Conservation (phyloP, 2,888 invertebrate genomes). For the Phortica okadai region DNA sequence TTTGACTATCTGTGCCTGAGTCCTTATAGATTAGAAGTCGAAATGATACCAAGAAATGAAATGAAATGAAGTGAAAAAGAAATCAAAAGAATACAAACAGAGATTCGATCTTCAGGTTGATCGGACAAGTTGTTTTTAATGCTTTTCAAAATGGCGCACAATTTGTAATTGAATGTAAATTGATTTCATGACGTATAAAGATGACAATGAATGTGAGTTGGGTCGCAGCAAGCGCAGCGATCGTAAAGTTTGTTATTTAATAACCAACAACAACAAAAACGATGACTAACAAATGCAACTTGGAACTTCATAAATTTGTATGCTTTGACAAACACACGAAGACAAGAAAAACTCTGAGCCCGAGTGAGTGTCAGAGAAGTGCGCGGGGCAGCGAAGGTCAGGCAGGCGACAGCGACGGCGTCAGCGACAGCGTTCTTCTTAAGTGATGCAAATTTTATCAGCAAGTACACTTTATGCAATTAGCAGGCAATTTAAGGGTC, state of each 20-base stretch:
- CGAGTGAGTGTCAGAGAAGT: too few relatives aligned
- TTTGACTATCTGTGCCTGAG: too few relatives aligned
- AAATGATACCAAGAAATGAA: background rate
- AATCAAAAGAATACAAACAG: too few relatives aligned
- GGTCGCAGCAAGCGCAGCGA: background rate
- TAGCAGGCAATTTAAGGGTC: constrained; percentile 66
- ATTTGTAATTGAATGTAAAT: constrained; percentile 71
- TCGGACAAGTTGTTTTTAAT: background rate
- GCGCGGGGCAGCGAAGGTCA: too few relatives aligned
- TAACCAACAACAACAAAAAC: constrained; percentile 37
- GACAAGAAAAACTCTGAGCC: background rate
- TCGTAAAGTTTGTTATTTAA: constrained; percentile 56
- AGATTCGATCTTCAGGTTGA: too few relatives aligned
- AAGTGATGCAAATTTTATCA: constrained; percentile 68
- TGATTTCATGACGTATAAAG: constrained; percentile 55
- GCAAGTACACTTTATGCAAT: constrained; percentile 72
- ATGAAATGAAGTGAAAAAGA: background rate
- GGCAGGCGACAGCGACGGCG: too few relatives aligned
- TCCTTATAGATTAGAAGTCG: background rate
- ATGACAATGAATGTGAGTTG: constrained; percentile 5
- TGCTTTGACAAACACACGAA: constrained; percentile 12
- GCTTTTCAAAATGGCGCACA: constrained; percentile 56
- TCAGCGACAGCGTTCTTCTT: background rate
- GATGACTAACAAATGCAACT: constrained; percentile 46
- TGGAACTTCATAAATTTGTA: constrained; percentile 45